Evolutionary conservation across 2,888 invertebrate genomes (phyloP).

Genomic region (Eucriotettix oculatus): DNA sequence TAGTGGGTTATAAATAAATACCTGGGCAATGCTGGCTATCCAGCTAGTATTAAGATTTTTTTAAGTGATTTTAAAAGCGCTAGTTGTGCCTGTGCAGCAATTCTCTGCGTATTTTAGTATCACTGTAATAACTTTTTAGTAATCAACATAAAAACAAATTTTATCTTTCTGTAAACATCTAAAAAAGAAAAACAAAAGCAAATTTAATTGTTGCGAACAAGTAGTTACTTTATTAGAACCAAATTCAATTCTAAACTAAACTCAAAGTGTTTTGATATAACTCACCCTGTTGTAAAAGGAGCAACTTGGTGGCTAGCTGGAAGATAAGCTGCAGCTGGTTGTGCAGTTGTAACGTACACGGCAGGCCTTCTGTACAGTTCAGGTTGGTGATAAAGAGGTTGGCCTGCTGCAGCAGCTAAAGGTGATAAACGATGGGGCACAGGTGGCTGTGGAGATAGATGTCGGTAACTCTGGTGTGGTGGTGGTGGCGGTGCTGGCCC

Average conservation of each 20-base stretch:
- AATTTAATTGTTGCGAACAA: too few species aligned
- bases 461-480: constrained; percentile 26
- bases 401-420: constrained; percentile 29
- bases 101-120: too few species aligned
- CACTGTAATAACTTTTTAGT: too few species aligned
- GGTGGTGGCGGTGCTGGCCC: constrained; percentile 19
- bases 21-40: too few species aligned
- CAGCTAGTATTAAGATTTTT: too few species aligned
- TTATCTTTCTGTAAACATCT: too few species aligned
- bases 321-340: constrained; percentile 34
- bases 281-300: constrained; percentile 25
- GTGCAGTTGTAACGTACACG: constrained; percentile 49
- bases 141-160: too few species aligned
- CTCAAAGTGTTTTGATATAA: not conserved
- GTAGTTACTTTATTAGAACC: too few species aligned
- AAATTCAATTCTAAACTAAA: not conserved
- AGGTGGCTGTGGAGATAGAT: constrained; percentile 33
- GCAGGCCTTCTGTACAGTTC: constrained; percentile 42
- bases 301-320: constrained; percentile 34
- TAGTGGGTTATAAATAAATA: too few species aligned
- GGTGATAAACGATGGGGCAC: constrained; percentile 23
- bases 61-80: too few species aligned
- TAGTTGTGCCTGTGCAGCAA: too few species aligned
- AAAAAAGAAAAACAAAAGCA: too few species aligned
- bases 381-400: constrained; percentile 45